These are phyloP conservation scores for Pogonomyrmex barbatus DNA, from an alignment of 1,140 invertebrate genomes.

Conservation along the genomic window DNA sequence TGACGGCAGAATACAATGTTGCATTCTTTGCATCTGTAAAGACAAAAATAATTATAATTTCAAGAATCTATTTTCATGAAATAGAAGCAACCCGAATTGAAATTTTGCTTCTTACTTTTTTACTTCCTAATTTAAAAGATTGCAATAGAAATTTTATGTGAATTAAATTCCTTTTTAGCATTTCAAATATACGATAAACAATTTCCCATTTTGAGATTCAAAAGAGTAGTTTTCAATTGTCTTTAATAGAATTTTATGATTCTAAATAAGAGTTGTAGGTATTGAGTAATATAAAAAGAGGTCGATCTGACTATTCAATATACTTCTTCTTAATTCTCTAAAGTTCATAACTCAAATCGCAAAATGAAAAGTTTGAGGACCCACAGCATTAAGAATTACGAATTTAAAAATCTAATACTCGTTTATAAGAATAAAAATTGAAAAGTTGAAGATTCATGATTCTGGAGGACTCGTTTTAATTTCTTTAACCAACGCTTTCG, in stretches of 20 bases:
- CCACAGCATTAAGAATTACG: not conserved
- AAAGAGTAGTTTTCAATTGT: too few relatives aligned
- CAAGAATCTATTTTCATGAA: not conserved
- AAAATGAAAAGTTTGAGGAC: not conserved
- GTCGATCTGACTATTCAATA: too few relatives aligned
- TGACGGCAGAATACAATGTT: conserved; percentile 99
- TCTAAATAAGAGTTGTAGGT: too few relatives aligned
- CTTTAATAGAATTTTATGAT: too few relatives aligned
- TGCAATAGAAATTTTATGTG: too few relatives aligned
- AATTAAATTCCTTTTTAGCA: too few relatives aligned
- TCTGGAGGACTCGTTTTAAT: not conserved
- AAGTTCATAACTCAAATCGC: not conserved
- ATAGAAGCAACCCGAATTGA: too few relatives aligned
- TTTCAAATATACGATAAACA: too few relatives aligned
- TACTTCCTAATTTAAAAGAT: too few relatives aligned
- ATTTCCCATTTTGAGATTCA: too few relatives aligned
- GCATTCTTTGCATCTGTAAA: conserved; percentile 96
- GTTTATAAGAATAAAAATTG: not conserved
- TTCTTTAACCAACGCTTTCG: not conserved
- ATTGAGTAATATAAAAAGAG: too few relatives aligned
- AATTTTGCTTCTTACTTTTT: too few relatives aligned
- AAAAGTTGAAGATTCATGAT: not conserved
- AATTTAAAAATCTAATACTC: not conserved
- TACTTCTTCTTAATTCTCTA: not conserved
- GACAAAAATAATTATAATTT: not conserved